Evolutionary conservation across 2,113 vertebrate species (phyloP).

Genomic region (Heliornis fulica): DNA sequence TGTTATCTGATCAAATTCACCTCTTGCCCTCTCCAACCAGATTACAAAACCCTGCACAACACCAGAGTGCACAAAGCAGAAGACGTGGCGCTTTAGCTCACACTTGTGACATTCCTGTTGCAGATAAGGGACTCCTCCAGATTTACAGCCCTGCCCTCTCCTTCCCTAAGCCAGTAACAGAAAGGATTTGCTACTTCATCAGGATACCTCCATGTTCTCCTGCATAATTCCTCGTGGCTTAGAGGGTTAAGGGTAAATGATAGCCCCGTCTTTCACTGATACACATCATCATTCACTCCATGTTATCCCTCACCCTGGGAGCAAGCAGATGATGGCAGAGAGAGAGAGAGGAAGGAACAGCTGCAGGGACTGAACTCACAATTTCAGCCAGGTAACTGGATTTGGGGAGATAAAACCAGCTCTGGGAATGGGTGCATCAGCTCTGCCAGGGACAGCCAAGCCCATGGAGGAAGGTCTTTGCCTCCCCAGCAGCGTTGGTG

Average conservation of each 20-base stretch:
- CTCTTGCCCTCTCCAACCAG: not conserved
- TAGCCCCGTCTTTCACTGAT: not conserved
- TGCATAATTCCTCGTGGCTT: not conserved
- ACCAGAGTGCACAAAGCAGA: not conserved
- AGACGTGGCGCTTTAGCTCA: not conserved
- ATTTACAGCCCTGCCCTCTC: not conserved
- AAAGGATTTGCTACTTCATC: not conserved
- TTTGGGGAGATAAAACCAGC: not conserved
- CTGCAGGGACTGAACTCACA: not conserved
- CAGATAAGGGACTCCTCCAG: not conserved
- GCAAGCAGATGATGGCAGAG: not conserved
- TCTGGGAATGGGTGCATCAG: not conserved
- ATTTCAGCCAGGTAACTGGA: not conserved
- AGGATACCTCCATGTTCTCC: not conserved
- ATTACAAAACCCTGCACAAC: not conserved
- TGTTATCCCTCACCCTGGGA: not conserved
- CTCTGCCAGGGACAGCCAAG: not conserved
- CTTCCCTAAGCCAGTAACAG: not conserved
- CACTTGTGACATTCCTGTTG: not conserved
- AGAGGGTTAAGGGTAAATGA: not conserved
- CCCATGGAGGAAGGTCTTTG: rapidly evolving
- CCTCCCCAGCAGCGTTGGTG: not conserved
- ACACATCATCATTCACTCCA: not conserved
- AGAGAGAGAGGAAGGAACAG: not conserved
- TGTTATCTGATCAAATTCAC: not conserved